A percentile compares a stretch with the other conserved stretches of the same genome.
These are phyloP conservation scores for Asobara japonica DNA, from an alignment of 1,140 invertebrate species.

Conservation along the genomic window DNA sequence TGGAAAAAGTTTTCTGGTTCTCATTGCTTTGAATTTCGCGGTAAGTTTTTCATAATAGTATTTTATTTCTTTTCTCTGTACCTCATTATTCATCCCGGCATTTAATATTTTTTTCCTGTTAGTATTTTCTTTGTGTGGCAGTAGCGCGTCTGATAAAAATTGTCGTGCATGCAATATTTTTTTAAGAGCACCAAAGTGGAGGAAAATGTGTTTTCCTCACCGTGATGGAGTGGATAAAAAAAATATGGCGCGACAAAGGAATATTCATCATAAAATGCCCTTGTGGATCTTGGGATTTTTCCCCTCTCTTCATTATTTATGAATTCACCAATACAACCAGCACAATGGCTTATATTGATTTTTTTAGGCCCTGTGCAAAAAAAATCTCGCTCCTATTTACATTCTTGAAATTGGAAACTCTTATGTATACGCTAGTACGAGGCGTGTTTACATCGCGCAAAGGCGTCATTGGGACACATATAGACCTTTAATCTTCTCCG, in stretches of 20 bases:
- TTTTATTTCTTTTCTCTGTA: background rate
- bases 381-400: background rate
- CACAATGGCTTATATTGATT: background rate
- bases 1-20: too few relatives aligned
- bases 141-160: background rate
- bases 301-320: background rate
- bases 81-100: background rate
- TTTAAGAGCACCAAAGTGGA: background rate
- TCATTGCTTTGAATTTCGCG: too few relatives aligned
- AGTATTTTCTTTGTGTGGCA: background rate
- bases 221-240: background rate
- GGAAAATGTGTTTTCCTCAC: background rate
- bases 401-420: background rate
- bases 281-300: too few relatives aligned
- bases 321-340: too few relatives aligned
- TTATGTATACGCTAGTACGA: background rate
- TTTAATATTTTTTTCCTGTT: background rate
- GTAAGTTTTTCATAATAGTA: too few relatives aligned
- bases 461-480: background rate
- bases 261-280: background rate
- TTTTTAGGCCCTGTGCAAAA: background rate
- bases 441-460: background rate
- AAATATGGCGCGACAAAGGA: background rate
- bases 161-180: slow-evolving; percentile 4
- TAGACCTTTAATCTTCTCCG: background rate